Evolutionary conservation across 2,113 vertebrate genomes (phyloP), one percentile per base, ranked within the genome.

Genomic region (Phaetusa simplex): DNA sequence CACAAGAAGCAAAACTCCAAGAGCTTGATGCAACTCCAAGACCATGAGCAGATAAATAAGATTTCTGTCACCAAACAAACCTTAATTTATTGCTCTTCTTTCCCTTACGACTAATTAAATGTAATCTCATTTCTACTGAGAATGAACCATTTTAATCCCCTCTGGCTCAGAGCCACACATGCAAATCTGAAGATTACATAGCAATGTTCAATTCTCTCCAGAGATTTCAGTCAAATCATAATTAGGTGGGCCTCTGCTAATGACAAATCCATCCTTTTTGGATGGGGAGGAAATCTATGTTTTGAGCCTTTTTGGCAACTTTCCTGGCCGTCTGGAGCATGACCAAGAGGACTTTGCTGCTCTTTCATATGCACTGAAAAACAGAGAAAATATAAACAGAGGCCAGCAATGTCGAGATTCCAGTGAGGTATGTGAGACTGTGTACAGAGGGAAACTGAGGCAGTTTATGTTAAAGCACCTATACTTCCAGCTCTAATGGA

Each of bases 81-180:
- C 20, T 76, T 88, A 88, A 88, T 92, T 82, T 94, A 95, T 82
- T 76, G 72, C 29, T 88, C 19, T 79, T 71, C 78, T 81, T 93
- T 66, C 56, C 82, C 34, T 85, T 66, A 82, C 0, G 0, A 86
- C 62, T 95, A 95, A 94, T 94, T 94, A 95, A 84, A 73, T 47
- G 49, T 91, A 94, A 96, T 96, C 96, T 94, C 71, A 88, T 94
- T 96, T 93, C 79, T 87, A 66, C 53, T 53, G 74, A 92, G 85
- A 94, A 90, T 6, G n/a, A 94, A 86, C 74, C 42, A 40, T 53
- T 94, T 96, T 90, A 95, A 95, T 90, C 24, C 87, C 36, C 36
- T 73, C 43, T 94, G 92, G 95, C 91, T 76, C 50, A 83, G 62
- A 94, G 88, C 88, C 94, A 96, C 38, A 61, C 32, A 86, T 83